Evolutionary conservation across 2,113 vertebrate genomes (phyloP).

Genomic region (Hippolais icterina): DNA sequence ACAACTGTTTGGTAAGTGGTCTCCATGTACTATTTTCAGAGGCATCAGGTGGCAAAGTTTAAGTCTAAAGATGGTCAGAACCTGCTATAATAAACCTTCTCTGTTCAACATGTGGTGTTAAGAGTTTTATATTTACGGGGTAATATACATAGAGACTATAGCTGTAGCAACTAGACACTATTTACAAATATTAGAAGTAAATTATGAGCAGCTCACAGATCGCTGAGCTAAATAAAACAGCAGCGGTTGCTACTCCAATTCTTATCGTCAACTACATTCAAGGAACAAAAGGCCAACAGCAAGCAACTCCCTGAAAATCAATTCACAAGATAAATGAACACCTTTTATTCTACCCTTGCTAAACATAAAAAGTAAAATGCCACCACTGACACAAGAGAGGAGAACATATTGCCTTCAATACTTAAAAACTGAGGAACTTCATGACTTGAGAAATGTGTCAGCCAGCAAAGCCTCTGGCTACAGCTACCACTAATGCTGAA

Average conservation of each 20-base stretch:
- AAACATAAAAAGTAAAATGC: constrained; percentile 14
- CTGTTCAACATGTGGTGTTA: background rate
- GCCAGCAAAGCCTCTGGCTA: background rate
- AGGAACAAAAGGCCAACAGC: background rate
- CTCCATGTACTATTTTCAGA: constrained; percentile 49
- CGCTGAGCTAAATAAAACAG: background rate
- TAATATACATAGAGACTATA: constrained; percentile 37
- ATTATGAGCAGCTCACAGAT: background rate
- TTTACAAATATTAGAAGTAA: constrained; percentile 39
- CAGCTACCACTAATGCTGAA: background rate
- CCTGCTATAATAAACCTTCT: constrained; percentile 14
- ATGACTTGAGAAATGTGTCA: background rate
- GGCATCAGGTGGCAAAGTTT: constrained; percentile 36
- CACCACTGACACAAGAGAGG: background rate
- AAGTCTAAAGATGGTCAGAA: constrained; percentile 61
- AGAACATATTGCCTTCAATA: background rate
- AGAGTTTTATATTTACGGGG: background rate
- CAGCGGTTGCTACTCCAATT: background rate
- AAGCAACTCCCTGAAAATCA: background rate
- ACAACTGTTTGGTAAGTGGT: constrained; percentile 25
- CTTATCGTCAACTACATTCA: background rate
- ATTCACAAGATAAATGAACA: background rate
- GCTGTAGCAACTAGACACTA: constrained; percentile 53
- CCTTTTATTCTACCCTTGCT: background rate
- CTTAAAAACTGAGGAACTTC: background rate